Base-by-base conservation (phyloP, 2,797 vertebrate genomes). In the Sus cebifrons region DNA sequence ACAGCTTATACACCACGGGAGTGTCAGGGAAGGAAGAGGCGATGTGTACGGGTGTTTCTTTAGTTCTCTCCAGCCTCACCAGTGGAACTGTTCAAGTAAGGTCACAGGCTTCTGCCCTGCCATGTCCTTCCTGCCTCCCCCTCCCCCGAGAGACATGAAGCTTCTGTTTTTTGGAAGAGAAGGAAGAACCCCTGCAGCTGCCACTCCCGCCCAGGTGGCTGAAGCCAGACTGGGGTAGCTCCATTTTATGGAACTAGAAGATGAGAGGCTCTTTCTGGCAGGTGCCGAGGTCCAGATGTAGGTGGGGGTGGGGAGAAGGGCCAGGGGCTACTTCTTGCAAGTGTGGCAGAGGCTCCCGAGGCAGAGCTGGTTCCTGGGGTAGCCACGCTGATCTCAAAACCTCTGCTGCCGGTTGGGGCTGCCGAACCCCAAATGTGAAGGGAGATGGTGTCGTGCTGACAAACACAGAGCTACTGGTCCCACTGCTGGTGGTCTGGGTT, bases 301-400 rank as follows among this genome's bases (percentile, higher is more conserved):
- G 25, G 73, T 17, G 56, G 23, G 44, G 44, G 25, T 17, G 73
- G 62, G 81, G 78, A 15, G 25, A 36, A 62, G 16, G 49, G 74
- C 64, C 14, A 0, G 54, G 5, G 20, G 88, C 98, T 99, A 99
- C 98, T 99, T 99, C 98, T 99, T 99, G 96, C 99, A 99, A 78
- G 98, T 98, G 94, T 99, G 99, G 36, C 36, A 36, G 36, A 99
- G 0, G 98, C 98, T 36, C 98, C 94, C 0, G 99, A 62, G 0
- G 98, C 95, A 0, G 99, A 91, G 2, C 98, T 97, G 0, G 98
- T 97, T 32, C 97, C 97, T 0, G 97, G 95, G n/a, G 95, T 3
- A 0, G 97, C 78, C 0, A 98, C 32, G 6, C 98, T 68, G 0
- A 99, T 86, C 54, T 97, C 98, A 0, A 99, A 99, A 89, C 97